Evolutionary conservation across 2,888 invertebrate species (phyloP), one percentile per base, ranked within the genome.

Genomic region (Eucera pruinosa): DNA sequence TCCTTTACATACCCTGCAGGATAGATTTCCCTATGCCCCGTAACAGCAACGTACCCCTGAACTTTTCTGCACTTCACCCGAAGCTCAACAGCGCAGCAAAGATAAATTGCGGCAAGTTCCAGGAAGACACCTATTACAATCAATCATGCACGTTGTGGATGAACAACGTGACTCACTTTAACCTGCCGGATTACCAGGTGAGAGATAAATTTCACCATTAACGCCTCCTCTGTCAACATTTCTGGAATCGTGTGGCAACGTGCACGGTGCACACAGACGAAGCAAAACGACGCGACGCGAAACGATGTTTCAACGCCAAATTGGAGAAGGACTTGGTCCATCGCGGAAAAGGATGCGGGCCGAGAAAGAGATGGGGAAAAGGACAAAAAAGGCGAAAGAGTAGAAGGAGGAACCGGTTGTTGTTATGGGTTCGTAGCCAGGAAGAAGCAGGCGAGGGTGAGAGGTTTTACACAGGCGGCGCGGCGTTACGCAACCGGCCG

Each of bases 361-460:
- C 50, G 55, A 50, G 39, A 47, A 57, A n/a, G 48, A 47, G 79
- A 50, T 45, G 36, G 61, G 43, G 36, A 47, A 47, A 43, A 54
- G 30, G 39, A 36, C n/a, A 57, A 61, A 57, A 55, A 57, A 64
- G 71, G 48, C 43, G 50, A 69, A 69, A 20, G 41, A 73, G 62
- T 30, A 79, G 72, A 62, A 66, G 55, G 57, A 82, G 66, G 80
- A 84, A 85, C 85, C 84, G 83, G 83, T 85, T 85, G 70, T 55
- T 54, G 80, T 74, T 67, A 61, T 57, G 61, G 70, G 80, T 78
- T 83, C 61, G 57, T 43, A 81, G 79, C 61, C 85, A 81, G 83
- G 84, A 82, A 85, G 87, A 82, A 76, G 54, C 69, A n/a, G 71
- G 79, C 62, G 78, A 81, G 80, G 78, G 82, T 78, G 75, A 83